A percentile compares a stretch with the other conserved stretches of the same genome.
phyloP scores from a whole-genome alignment of 1,140 invertebrate species.

The Zaprionus capensis region DNA sequence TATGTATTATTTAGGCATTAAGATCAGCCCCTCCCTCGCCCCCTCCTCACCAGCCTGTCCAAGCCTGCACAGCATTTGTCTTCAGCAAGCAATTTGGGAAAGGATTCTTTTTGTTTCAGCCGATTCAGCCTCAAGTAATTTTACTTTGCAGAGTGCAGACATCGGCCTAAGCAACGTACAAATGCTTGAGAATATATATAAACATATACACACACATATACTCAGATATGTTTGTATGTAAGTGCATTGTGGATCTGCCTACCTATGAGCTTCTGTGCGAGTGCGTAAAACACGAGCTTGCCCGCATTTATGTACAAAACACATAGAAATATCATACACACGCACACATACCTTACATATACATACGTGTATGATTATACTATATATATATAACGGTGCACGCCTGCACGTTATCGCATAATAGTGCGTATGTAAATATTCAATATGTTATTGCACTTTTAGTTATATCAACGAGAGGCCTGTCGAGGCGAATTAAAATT shows the following conservation, averaged over 20 bases:
- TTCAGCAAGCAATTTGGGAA: slow-evolving; percentile 31
- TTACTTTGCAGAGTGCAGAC: slow-evolving; percentile 27
- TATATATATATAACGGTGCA: neutral
- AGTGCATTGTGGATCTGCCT: neutral
- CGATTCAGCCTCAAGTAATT: slow-evolving; percentile 41
- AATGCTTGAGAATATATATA: slow-evolving; percentile 36
- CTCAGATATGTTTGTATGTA: neutral
- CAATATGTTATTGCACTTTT: slow-evolving; percentile 34
- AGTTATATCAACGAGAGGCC: slow-evolving; percentile 17
- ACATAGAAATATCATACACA: neutral
- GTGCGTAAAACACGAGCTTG: slow-evolving; percentile 1
- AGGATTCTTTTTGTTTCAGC: slow-evolving; percentile 41
- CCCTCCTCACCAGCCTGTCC: neutral
- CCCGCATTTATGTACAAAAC: neutral
- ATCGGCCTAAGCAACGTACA: slow-evolving; percentile 32
- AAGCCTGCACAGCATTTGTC: slow-evolving; percentile 18
- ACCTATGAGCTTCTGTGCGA: neutral
- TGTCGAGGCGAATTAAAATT: slow-evolving; percentile 32
- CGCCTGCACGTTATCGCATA: neutral
- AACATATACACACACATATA: neutral
- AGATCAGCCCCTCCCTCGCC: slow-evolving; percentile 3
- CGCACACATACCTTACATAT: neutral
- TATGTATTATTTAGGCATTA: slow-evolving; percentile 37
- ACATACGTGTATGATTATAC: neutral
- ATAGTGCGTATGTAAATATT: slow-evolving; percentile 12